Evolutionary conservation across 2,888 invertebrate species (phyloP), one percentile per base, ranked within the genome.

Genomic region (Aproaerema taeniolella): DNA sequence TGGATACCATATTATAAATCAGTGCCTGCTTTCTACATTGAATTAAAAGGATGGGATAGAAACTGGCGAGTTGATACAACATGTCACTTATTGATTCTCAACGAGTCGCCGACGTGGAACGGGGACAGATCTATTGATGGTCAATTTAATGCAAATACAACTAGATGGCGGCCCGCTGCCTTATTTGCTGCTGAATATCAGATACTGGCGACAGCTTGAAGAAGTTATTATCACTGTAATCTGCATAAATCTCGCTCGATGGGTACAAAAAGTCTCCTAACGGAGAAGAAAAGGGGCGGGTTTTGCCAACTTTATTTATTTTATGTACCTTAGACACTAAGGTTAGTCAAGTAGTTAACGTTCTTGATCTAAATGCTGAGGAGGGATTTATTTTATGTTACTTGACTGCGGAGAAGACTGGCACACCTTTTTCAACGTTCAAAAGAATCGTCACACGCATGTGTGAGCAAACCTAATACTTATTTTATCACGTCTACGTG

Each of bases 121-220:
- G 62, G 63, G 76, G 68, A 62, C 70, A 61, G 55, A 68, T 72
- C 68, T 65, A 71, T 71, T 70, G 72, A 69, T 60, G 67, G 58
- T 50, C 67, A 74, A 76, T 78, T 76, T 71, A 65, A 73, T 72
- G 65, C 62, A 64, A 73, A 70, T 67, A 55, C 50, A 43, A 45
- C 39, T 38, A 33, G 43, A 33, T 35, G 17, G 36, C 35, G 37
- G 54, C 51, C 52, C 53, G 45, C 55, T 53, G 57, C 62, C 64
- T 65, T 67, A 65, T 65, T 64, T 54, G 58, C 49, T 53, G 50
- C 47, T 52, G 53, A 55, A 59, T 59, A 59, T 61, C 55, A 54
- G 42, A 53, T 30, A 17, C 25, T 20, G 28, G 8, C 11, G 12
- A 29, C 29, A 25, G 10, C 17, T 35, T 28, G 29, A 41, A 33